Base-by-base conservation (phyloP, 1,140 invertebrate genomes). In the Drosophila takahashii region DNA sequence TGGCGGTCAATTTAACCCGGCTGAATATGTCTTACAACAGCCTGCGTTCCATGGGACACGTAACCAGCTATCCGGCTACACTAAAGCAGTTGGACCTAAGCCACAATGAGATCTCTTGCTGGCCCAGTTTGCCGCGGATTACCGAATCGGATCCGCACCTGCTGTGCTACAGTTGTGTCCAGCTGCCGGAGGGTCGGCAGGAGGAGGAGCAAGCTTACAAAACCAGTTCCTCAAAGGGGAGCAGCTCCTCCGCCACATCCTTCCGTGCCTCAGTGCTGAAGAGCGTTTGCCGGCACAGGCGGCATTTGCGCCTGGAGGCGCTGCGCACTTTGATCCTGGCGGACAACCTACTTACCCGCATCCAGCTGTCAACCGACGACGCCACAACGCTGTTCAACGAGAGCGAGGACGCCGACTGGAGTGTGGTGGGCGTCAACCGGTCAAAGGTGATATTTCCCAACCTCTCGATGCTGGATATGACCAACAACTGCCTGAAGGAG, bases 391-490 rank as follows among this genome's bases (percentile, higher is more conserved):
- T 92, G 26, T 92, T 92, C 3, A 92, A 90, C 39, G 92, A 92
- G 34, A 81, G 80, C 48, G 91, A 92, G 41, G 91, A 92, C 44
- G 77, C 86, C 2, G 92, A 92, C 32, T 92, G 91, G 91, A 92
- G 78, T 76, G 83, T 92, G 39, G 90, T 92, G 18, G 91, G 91
- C 11, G 81, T 92, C 2, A 93, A 93, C n/a, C 95, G 95, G 80
- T 93, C 93, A 1, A 94, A 95, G 53, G 94, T 99, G 18, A 93
- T 99, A 71, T 99, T 98, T 93, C 98, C 98, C 0, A 97, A 97
- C 90, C 94, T 99, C 39, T 98, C 97, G 1, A 98, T 98, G 96
- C 92, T 99, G 71, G 98, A 99, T 92, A 95, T 99, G 7, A 98
- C 97, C 78, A 96, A 97, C 84, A 99, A 99, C 93, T 93, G 94